Conservation (phyloP, 2,888 invertebrate genomes). For the Sesia bembeciformis region DNA sequence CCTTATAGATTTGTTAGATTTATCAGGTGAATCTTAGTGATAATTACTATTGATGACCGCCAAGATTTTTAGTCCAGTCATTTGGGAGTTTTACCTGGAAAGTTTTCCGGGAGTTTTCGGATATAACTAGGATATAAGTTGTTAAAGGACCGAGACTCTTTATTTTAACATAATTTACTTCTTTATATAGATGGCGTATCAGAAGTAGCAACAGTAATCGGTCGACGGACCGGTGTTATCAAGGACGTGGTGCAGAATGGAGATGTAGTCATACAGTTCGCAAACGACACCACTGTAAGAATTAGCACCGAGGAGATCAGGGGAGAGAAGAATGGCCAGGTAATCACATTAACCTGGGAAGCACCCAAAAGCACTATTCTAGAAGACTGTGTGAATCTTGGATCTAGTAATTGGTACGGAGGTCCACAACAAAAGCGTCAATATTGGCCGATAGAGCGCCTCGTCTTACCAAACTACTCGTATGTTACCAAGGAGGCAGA, state of each 20-base stretch:
- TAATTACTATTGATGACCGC: too few relatives aligned
- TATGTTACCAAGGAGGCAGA: conserved; percentile 74
- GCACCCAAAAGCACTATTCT: conserved; percentile 34
- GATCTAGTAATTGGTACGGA: conserved; percentile 77
- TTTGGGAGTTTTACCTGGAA: too few relatives aligned
- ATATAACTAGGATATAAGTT: too few relatives aligned
- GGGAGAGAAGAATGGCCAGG: conserved; percentile 27
- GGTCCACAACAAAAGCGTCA: conserved; percentile 75
- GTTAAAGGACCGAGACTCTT: too few relatives aligned
- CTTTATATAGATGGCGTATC: conserved; percentile 27
- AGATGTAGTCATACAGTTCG: conserved; percentile 45
- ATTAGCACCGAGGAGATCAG: conserved; percentile 35
- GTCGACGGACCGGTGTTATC: conserved; percentile 35
- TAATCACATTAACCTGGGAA: conserved; percentile 46
- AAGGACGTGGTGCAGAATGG: conserved; percentile 41
- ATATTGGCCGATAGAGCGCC: conserved; percentile 76
- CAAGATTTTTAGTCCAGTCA: too few relatives aligned
- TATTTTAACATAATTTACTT: too few relatives aligned
- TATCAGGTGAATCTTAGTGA: too few relatives aligned
- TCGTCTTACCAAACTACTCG: conserved; percentile 63
- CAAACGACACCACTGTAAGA: conserved; percentile 40
- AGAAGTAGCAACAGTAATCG: conserved; percentile 47
- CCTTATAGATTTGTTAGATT: too few relatives aligned
- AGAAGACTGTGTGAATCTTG: conserved; percentile 53
- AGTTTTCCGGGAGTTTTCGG: too few relatives aligned